Percentiles rank a stretch among this genome's conserved stretches.
Evolutionary conservation across 2,888 invertebrate genomes (phyloP).

Genomic region (Julus scanicus): DNA sequence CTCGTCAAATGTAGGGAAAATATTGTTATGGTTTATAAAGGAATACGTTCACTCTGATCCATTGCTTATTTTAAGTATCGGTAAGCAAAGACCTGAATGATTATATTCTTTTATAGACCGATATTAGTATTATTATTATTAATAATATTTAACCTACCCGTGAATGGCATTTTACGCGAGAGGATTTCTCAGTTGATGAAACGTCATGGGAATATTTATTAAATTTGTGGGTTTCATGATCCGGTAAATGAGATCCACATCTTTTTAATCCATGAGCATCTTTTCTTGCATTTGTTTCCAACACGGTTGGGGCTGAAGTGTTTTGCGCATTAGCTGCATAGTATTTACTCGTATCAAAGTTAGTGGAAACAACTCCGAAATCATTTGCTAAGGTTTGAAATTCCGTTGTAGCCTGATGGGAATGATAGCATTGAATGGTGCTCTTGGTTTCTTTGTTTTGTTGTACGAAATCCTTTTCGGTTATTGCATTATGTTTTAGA

Average conservation of each 20-base stretch:
- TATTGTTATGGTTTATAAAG: background rate
- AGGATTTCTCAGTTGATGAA: conserved; percentile 45
- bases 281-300: conserved; percentile 57
- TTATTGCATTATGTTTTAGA: conserved; percentile 44
- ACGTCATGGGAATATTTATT: conserved; percentile 52
- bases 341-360: background rate
- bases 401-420: background rate
- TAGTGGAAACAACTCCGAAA: background rate
- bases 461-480: conserved; percentile 52
- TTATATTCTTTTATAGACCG: background rate
- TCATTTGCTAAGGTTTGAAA: background rate
- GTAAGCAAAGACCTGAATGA: background rate
- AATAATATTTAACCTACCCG: conserved; percentile 9
- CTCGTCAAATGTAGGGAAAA: background rate
- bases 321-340: conserved; percentile 24
- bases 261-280: conserved; percentile 73
- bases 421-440: conserved; percentile 18
- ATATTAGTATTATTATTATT: background rate
- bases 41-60: background rate
- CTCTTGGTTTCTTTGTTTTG: conserved; percentile 54
- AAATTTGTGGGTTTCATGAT: conserved; percentile 66
- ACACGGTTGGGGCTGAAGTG: background rate
- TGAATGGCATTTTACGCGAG: conserved; percentile 7
- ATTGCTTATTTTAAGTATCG: background rate
- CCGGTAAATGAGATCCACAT: conserved; percentile 72